A percentile compares a stretch with the other conserved stretches of the same genome.
Evolutionary conservation across 1,140 invertebrate genomes (phyloP).

Genomic region (Lithobius niger): DNA sequence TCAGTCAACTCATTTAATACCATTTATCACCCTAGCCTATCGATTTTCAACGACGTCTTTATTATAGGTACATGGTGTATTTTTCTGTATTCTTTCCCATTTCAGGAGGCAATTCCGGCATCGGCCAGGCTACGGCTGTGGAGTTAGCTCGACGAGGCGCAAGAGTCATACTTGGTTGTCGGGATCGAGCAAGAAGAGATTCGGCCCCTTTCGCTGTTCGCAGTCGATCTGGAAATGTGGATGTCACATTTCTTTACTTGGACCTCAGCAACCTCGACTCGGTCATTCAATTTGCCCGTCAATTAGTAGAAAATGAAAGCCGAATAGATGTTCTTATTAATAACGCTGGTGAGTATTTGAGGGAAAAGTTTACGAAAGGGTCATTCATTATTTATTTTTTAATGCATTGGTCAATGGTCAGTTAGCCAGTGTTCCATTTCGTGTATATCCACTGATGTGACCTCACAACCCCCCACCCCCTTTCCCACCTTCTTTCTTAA

Average conservation of each 20-base stretch:
- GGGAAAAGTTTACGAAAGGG: no score
- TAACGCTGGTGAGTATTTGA: slow-evolving; percentile 82
- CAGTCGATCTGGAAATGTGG: slow-evolving; percentile 42
- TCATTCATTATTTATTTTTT: no score
- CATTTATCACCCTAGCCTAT: no score
- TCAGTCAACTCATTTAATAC: no score
- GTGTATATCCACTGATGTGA: no score
- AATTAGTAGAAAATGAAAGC: slow-evolving; percentile 49
- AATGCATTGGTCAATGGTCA: no score
- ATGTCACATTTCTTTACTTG: slow-evolving; percentile 47
- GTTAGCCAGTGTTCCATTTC: no score
- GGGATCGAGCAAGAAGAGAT: slow-evolving; percentile 36
- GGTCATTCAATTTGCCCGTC: slow-evolving; percentile 52
- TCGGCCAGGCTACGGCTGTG: slow-evolving; percentile 67
- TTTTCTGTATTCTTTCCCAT: slow-evolving; percentile 1
- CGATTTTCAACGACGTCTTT: no score
- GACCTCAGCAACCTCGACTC: slow-evolving; percentile 56
- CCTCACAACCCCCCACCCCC: no score
- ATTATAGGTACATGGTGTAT: no score
- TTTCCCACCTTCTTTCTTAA: no score
- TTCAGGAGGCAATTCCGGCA: slow-evolving; percentile 68
- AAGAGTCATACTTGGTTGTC: slow-evolving; percentile 66
- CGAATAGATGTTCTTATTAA: slow-evolving; percentile 70
- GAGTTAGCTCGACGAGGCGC: slow-evolving; percentile 58
- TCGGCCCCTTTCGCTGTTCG: slow-evolving; percentile 28